phyloP scores from a whole-genome alignment of 1,140 invertebrate species.

The Battus philenor region DNA sequence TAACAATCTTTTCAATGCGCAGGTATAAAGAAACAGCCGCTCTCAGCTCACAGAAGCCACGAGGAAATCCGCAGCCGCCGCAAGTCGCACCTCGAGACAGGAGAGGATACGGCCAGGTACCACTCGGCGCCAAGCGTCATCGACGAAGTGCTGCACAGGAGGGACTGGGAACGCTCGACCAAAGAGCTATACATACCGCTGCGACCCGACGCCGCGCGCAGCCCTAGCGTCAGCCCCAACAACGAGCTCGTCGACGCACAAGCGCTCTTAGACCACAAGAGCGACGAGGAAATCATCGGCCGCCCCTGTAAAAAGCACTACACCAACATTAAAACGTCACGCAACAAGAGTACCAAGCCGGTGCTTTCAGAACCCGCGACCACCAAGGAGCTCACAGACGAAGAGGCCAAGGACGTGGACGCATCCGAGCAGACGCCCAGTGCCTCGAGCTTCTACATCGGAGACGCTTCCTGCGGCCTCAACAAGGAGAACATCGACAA shows the following conservation, averaged over 20 bases:
- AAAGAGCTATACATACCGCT: constrained; percentile 58
- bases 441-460: constrained; percentile 44
- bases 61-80: constrained; percentile 51
- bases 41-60: constrained; percentile 60
- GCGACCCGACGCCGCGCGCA: constrained; percentile 21
- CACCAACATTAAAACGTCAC: constrained; percentile 62
- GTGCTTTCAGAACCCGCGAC: neutral
- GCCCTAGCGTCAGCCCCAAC: neutral
- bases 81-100: constrained; percentile 39
- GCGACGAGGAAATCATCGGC: constrained; percentile 17
- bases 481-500: constrained; percentile 19
- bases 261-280: constrained; percentile 8
- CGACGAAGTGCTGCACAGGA: constrained; percentile 52
- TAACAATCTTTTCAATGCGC: constrained; percentile 1
- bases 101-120: constrained; percentile 38
- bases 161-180: constrained; percentile 63
- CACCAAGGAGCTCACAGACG: constrained; percentile 32
- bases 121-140: constrained; percentile 66
- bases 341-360: constrained; percentile 29
- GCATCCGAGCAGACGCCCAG: constrained; percentile 30
- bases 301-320: constrained; percentile 61
- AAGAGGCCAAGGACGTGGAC: constrained; percentile 52
- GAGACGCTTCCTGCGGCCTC: constrained; percentile 25
- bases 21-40: constrained; percentile 45
- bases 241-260: neutral